Evolutionary conservation across 92 coral and sea anemone genomes (phyloP).

Genomic region (Pocillopora grandis): DNA sequence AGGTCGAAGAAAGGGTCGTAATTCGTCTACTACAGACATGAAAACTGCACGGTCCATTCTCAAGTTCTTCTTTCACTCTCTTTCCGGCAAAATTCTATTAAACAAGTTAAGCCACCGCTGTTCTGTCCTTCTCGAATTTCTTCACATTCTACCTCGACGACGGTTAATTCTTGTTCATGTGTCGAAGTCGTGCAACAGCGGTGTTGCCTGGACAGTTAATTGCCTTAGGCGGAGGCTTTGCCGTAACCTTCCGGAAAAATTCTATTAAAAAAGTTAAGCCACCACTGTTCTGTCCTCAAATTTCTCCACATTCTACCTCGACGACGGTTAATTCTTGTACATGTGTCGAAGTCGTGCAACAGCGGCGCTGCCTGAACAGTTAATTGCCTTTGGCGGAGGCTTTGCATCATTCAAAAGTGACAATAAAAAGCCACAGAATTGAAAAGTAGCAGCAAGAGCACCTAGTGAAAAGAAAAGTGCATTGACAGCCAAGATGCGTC

Average conservation of each 20-base stretch:
- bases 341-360: too few relatives aligned
- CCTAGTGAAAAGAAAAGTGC: not conserved
- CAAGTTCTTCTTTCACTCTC: not conserved
- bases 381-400: not conserved
- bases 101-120: not conserved
- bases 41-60: not conserved
- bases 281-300: not conserved
- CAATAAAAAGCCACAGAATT: not conserved
- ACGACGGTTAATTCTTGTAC: too few relatives aligned
- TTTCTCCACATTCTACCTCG: not conserved
- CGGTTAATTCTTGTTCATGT: too few relatives aligned
- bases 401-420: not conserved
- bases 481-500: not conserved
- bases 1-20: not conserved
- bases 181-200: too few relatives aligned
- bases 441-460: not conserved
- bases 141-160: not conserved
- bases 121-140: not conserved
- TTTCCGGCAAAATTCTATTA: not conserved
- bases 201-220: too few relatives aligned
- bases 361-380: too few relatives aligned
- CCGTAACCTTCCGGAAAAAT: too few relatives aligned
- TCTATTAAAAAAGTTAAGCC: not conserved
- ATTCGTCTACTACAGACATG: not conserved
- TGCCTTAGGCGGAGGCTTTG: too few relatives aligned